Evolutionary conservation across 1,140 invertebrate genomes (phyloP).

Genomic region (Drosophila nannoptera): DNA sequence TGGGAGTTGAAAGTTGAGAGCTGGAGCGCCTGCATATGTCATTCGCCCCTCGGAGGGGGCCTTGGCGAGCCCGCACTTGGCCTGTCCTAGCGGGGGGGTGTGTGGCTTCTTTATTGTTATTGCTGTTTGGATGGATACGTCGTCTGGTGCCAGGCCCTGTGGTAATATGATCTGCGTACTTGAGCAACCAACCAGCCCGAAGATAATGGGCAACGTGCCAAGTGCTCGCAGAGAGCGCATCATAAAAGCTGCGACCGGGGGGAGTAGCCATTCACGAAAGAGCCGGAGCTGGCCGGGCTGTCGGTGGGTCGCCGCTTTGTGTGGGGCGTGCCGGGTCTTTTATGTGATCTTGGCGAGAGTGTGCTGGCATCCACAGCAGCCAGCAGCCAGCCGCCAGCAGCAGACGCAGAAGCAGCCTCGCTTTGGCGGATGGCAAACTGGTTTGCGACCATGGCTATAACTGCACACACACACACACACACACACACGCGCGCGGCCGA

Average conservation of each 20-base stretch:
- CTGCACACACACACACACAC: slow-evolving; percentile 28
- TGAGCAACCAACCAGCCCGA: slow-evolving; percentile 45
- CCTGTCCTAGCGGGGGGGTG: slow-evolving; percentile 25
- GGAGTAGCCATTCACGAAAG: slow-evolving; percentile 62
- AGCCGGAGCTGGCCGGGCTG: slow-evolving; percentile 22
- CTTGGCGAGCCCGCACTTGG: slow-evolving; percentile 53
- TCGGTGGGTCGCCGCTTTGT: neutral
- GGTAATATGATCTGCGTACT: slow-evolving; percentile 73
- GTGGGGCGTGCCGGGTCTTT: slow-evolving; percentile 71
- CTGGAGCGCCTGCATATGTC: slow-evolving; percentile 32
- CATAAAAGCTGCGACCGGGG: slow-evolving; percentile 58
- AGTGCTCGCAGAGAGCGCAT: slow-evolving; percentile 69
- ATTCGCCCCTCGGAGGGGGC: slow-evolving; percentile 34
- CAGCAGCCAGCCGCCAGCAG: slow-evolving; percentile 20
- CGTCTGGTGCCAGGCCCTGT: slow-evolving; percentile 25
- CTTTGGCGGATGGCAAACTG: slow-evolving; percentile 76
- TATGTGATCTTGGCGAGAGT: slow-evolving; percentile 72
- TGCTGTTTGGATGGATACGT: slow-evolving; percentile 11
- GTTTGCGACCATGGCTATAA: slow-evolving; percentile 46
- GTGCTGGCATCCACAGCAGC: slow-evolving; percentile 66
- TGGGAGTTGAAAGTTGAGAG: slow-evolving; percentile 23
- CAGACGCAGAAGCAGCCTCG: slow-evolving; percentile 47
- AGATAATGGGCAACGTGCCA: slow-evolving; percentile 77
- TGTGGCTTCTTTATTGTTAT: neutral
- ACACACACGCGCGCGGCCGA: slow-evolving; percentile 34